phyloP scores from a whole-genome alignment of 2,113 vertebrate species.

The Mastomys coucha region DNA sequence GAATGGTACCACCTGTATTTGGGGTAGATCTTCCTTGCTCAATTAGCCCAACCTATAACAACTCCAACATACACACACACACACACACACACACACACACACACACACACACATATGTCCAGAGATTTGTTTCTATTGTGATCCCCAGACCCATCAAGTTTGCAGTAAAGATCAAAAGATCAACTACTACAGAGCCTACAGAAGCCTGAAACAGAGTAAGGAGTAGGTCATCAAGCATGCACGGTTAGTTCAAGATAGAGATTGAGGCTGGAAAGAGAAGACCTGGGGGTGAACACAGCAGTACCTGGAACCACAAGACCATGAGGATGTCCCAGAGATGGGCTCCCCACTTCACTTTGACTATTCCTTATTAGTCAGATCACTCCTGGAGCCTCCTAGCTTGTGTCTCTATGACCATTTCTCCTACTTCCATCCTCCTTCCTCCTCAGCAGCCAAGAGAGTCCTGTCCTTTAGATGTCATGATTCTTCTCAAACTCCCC shows the following conservation, averaged over 20 bases:
- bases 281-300: not conserved
- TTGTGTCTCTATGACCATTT: not conserved
- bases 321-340: rapidly evolving
- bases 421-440: not conserved
- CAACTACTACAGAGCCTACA: not conserved
- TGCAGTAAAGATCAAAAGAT: not conserved
- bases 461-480: not conserved
- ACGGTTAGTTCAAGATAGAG: not conserved
- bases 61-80: no score
- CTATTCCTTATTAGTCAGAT: no score
- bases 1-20: not conserved
- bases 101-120: not conserved
- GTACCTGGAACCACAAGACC: rapidly evolving
- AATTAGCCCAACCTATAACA: not conserved
- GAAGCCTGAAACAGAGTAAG: not conserved
- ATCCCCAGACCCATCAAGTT: not conserved
- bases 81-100: no score
- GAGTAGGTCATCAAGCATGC: rapidly evolving
- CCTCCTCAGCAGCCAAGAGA: not conserved
- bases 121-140: not conserved
- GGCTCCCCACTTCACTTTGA: not conserved
- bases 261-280: not conserved
- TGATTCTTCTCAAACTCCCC: not conserved
- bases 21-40: not conserved
- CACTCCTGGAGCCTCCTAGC: not conserved